Conservation (phyloP, 2,888 invertebrate species). For the Scelioninae gen. 1 region DNA sequence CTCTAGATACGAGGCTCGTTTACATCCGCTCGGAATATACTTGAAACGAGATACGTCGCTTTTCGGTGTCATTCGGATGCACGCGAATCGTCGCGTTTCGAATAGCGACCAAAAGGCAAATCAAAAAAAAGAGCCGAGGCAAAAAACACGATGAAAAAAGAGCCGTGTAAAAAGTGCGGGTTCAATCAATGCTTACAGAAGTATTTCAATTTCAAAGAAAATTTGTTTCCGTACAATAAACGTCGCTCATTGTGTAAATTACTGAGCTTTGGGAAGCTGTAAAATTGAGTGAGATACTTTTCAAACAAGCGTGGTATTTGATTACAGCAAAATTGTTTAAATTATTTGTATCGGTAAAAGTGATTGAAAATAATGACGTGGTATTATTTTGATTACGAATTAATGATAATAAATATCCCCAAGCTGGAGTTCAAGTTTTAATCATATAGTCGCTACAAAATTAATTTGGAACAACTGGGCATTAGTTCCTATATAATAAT, state of each 20-base stretch:
- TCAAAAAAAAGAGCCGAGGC: slow-evolving; percentile 10
- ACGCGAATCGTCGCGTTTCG: slow-evolving; percentile 32
- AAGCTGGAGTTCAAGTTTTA: too few relatives aligned
- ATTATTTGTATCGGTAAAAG: slow-evolving; percentile 19
- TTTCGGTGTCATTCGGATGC: slow-evolving; percentile 44
- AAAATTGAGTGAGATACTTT: slow-evolving; percentile 29
- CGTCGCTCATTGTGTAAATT: slow-evolving; percentile 41
- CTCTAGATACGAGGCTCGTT: slow-evolving; percentile 49
- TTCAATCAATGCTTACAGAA: slow-evolving; percentile 53
- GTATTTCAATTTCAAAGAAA: slow-evolving; percentile 52
- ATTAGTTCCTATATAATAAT: too few relatives aligned
- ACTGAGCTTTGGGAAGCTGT: slow-evolving; percentile 30
- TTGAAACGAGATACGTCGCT: slow-evolving; percentile 46
- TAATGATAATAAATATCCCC: background rate
- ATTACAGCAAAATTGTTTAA: slow-evolving; percentile 12
- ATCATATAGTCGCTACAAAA: background rate
- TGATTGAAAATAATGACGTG: slow-evolving; percentile 7
- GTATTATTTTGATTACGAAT: slow-evolving; percentile 20
- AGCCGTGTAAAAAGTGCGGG: slow-evolving; percentile 52
- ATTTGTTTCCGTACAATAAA: slow-evolving; percentile 43
- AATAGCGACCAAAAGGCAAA: slow-evolving; percentile 22
- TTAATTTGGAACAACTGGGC: too few relatives aligned
- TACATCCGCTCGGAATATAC: slow-evolving; percentile 46
- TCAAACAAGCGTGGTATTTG: slow-evolving; percentile 4
- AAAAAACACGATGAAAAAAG: slow-evolving; percentile 14